Base-by-base conservation (phyloP, 2,797 vertebrate genomes). In the Paramormyrops hopkinsi region DNA sequence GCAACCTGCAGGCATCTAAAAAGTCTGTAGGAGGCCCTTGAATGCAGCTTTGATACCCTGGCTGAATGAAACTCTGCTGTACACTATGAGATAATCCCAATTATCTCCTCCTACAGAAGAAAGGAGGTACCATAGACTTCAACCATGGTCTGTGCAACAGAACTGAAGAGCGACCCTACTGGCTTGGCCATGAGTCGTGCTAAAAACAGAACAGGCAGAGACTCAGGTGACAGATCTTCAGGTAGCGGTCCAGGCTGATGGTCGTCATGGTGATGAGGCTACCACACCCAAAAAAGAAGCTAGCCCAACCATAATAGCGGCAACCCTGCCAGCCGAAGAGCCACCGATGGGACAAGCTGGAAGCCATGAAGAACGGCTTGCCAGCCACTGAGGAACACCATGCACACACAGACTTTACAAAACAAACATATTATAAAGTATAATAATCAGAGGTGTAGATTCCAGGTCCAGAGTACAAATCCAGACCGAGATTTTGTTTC, bases 231-330 rank as follows among this genome's bases (percentile, higher is more conserved):
- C 98, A 99, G 95, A 99, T 99, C 95, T 99, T 99, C 79, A 99
- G 93, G 92, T 99, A 99, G 82, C 98, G 96, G 91, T 99, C 98
- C 92, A 99, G 93, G 93, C 98, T 99, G 93, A 99, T 97, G 65
- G 97, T 94, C 0, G 97, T 99, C 97, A 99, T 97, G 3, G 98
- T 99, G 93, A 97, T 97, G 86, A 99, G 97, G 92, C 97, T 99
- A 29, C 97, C 98, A 33, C 97, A 97, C 76, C 98, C 98, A 88
- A 99, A 99, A 96, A 99, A 98, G 94, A 99, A 99, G 1, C 98
- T 97, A 0, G 97, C 95, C 97, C 97, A 99, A 89, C 98, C 97
- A 0, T 99, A 99, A 96, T 96, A 98, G 19, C 95, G 96, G 91
- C 98, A 99, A 87, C 97, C 97, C 4, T 96, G 95, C 98, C 97